Percentiles rank a stretch among this genome's conserved stretches.
phyloP scores from a whole-genome alignment of 2,888 invertebrate species.

The Drosophila koepferae region DNA sequence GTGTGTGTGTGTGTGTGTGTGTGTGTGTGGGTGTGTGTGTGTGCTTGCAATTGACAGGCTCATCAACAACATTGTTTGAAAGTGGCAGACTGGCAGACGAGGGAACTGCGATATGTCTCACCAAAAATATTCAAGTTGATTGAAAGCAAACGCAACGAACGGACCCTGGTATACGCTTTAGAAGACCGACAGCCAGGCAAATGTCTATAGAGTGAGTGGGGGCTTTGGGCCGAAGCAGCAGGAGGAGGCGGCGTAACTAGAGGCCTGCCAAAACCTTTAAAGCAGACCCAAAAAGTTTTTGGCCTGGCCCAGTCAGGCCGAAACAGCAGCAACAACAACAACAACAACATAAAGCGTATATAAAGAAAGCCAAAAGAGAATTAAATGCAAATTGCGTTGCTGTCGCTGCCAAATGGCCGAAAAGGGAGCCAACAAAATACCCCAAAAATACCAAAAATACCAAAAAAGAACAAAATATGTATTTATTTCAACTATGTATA shows the following conservation, averaged over 20 bases:
- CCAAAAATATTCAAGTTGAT: conserved; percentile 60
- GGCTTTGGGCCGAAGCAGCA: neutral
- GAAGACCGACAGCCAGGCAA: conserved; percentile 14
- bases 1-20: conserved; percentile 15
- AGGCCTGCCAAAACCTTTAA: conserved; percentile 69
- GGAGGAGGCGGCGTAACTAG: conserved; percentile 17
- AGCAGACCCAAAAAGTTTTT: conserved; percentile 60
- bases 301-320: conserved; percentile 53
- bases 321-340: conserved; percentile 10
- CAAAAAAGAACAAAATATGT: neutral
- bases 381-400: conserved; percentile 54
- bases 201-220: neutral
- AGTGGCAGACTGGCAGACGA: conserved; percentile 61
- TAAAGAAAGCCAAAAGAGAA: conserved; percentile 7
- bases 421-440: conserved; percentile 55
- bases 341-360: neutral
- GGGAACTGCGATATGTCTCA: conserved; percentile 52
- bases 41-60: conserved; percentile 68
- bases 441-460: conserved; percentile 39
- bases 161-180: conserved; percentile 24
- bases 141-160: conserved; percentile 69
- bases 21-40: conserved; percentile 11
- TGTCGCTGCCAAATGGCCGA: conserved; percentile 59
- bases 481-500: conserved; percentile 62
- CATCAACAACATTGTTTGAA: conserved; percentile 75